Evolutionary conservation across 2,113 vertebrate genomes (phyloP).

Genomic region (Cebidichthys violaceus): DNA sequence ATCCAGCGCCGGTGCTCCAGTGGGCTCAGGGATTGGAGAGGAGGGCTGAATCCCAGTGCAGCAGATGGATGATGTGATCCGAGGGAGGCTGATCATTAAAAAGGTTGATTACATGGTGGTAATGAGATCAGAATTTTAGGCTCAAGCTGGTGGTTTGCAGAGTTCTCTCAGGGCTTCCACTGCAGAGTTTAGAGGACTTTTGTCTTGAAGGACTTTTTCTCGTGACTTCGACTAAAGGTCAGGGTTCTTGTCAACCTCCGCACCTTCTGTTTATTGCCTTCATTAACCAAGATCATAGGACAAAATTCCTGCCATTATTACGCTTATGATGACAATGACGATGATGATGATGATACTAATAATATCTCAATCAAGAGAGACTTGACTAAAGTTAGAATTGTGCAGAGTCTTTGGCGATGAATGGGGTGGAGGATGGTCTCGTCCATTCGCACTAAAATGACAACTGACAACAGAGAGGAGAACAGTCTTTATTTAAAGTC

Average conservation of each 20-base stretch:
- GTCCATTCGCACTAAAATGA: background rate
- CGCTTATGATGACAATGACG: background rate
- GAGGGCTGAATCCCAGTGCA: constrained; percentile 68
- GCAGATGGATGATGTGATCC: constrained; percentile 73
- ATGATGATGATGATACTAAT: background rate
- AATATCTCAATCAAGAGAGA: background rate
- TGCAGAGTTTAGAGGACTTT: constrained; percentile 42
- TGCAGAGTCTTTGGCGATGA: background rate
- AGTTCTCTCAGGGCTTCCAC: constrained; percentile 35
- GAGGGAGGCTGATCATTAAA: constrained; percentile 67
- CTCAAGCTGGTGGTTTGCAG: constrained; percentile 62
- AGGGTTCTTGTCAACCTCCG: constrained; percentile 9
- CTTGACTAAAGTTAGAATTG: background rate
- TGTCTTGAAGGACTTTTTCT: constrained; percentile 21
- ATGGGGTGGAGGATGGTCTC: background rate
- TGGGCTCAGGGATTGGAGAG: constrained; percentile 59
- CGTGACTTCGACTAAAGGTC: constrained; percentile 38
- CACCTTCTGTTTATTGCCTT: constrained; percentile 27
- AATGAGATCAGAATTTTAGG: constrained; percentile 76
- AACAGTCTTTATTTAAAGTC: background rate
- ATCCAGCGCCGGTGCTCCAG: constrained; percentile 63
- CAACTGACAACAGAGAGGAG: background rate
- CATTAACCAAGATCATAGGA: constrained; percentile 23
- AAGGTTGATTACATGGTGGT: constrained; percentile 73
- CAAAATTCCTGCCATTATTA: background rate